Conservation (phyloP, 2,113 vertebrate genomes). For the Psilopogon haemacephalus region DNA sequence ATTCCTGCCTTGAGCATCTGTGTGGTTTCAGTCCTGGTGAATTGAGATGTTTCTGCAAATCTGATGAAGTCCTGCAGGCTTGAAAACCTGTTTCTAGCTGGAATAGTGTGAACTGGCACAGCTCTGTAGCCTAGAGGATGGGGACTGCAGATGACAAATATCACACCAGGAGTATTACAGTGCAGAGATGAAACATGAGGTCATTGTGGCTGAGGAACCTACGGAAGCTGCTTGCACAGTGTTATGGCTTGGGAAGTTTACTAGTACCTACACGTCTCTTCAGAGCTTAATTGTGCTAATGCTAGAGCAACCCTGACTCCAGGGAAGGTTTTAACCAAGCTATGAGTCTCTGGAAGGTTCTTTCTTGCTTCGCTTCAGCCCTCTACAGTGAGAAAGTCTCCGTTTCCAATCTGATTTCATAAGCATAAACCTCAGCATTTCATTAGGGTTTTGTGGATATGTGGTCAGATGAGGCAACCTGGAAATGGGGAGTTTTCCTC, state of each 20-base stretch:
- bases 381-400: not conserved
- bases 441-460: not conserved
- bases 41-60: not conserved
- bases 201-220: not conserved
- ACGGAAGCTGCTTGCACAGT: not conserved
- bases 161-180: not conserved
- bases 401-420: not conserved
- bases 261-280: conserved; percentile 10
- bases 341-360: conserved; percentile 30
- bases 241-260: not conserved
- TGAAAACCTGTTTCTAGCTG: not conserved
- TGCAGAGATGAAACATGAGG: not conserved
- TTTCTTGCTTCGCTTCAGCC: not conserved
- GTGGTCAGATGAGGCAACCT: not conserved
- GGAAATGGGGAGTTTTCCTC: not conserved
- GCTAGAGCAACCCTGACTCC: conserved; percentile 12
- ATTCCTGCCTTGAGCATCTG: not conserved
- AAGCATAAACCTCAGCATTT: not conserved
- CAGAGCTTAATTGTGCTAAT: conserved; percentile 7
- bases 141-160: conserved; percentile 13
- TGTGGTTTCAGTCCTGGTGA: not conserved
- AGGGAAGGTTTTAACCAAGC: conserved; percentile 16
- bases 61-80: not conserved
- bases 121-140: not conserved
- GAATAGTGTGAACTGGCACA: not conserved